These are phyloP conservation scores for Gallinago media DNA, from an alignment of 2,113 vertebrate genomes.

Conservation along the genomic window DNA sequence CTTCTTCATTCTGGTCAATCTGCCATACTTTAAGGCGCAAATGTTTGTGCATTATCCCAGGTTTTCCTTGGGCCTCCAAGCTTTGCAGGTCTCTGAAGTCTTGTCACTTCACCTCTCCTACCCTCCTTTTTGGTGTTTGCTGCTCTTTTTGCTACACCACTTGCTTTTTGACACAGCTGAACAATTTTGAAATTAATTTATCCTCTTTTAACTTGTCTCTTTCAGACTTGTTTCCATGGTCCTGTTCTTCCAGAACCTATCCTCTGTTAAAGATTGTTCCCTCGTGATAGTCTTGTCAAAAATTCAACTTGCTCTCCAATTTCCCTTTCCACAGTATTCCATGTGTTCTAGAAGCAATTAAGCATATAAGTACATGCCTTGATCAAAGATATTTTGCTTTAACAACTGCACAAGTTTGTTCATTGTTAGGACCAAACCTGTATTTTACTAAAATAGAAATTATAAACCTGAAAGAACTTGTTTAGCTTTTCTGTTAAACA, in stretches of 20 bases:
- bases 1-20: background rate
- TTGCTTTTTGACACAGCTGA: background rate
- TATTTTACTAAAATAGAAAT: background rate
- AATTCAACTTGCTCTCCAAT: background rate
- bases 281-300: background rate
- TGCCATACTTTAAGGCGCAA: background rate
- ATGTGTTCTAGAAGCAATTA: background rate
- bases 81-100: background rate
- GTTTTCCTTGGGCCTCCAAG: background rate
- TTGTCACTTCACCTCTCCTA: background rate
- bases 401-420: background rate
- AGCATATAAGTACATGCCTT: background rate
- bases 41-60: background rate
- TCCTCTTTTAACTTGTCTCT: background rate
- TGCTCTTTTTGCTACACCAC: background rate
- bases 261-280: background rate
- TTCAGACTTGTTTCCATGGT: background rate
- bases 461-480: background rate
- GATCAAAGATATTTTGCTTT: background rate
- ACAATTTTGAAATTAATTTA: background rate
- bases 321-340: background rate
- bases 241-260: background rate
- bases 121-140: background rate
- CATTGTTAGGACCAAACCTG: background rate
- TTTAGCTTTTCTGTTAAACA: background rate